Evolutionary conservation across 1,140 invertebrate genomes (phyloP).

Genomic region (Papilio machaon): DNA sequence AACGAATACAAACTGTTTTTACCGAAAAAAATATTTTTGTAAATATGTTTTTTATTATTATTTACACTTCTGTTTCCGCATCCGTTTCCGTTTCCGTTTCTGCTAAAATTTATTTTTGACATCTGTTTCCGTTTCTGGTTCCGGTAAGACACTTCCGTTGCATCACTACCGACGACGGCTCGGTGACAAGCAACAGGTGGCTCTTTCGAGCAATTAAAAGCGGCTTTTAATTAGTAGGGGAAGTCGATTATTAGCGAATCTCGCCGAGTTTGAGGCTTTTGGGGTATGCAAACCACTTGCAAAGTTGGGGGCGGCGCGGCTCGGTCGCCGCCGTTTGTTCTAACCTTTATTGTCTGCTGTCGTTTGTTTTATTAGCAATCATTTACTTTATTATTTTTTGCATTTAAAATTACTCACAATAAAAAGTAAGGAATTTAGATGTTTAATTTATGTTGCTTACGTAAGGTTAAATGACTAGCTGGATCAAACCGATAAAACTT

Average conservation of each 20-base stretch:
- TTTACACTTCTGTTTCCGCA: too few relatives aligned
- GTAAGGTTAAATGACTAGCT: background rate
- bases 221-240: conserved; percentile 79
- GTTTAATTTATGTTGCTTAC: background rate
- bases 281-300: conserved; percentile 70
- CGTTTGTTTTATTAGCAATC: conserved; percentile 34
- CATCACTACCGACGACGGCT: conserved; percentile 52
- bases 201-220: conserved; percentile 77
- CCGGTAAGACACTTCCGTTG: too few relatives aligned
- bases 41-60: too few relatives aligned
- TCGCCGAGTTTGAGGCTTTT: conserved; percentile 67
- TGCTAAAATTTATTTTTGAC: too few relatives aligned
- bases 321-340: conserved; percentile 16
- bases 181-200: conserved; percentile 70
- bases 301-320: conserved; percentile 51
- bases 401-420: background rate
- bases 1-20: too few relatives aligned
- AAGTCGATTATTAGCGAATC: conserved; percentile 77
- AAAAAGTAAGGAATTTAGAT: background rate
- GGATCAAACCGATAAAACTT: too few relatives aligned
- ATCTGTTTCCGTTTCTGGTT: too few relatives aligned
- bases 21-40: too few relatives aligned
- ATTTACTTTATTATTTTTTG: conserved; percentile 32
- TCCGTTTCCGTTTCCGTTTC: too few relatives aligned
- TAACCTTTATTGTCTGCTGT: conserved; percentile 22